phyloP scores from a whole-genome alignment of 2,888 invertebrate genomes.

The Sthenelais limicola region DNA sequence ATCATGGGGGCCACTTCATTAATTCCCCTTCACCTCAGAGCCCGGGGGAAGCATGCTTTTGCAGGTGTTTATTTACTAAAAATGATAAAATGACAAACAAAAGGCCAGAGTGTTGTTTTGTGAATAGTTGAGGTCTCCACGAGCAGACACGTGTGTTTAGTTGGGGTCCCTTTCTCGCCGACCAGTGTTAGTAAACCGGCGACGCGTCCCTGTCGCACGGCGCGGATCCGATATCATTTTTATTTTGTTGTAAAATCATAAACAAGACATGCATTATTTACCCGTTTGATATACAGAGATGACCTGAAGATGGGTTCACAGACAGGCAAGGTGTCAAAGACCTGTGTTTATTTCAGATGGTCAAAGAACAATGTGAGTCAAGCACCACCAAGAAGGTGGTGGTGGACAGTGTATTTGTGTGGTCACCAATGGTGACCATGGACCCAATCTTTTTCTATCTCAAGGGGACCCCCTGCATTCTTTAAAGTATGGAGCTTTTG shows the following conservation, averaged over 20 bases:
- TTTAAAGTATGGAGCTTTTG: too few species aligned
- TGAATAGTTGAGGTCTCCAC: too few species aligned
- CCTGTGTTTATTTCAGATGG: slow-evolving; percentile 18
- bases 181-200: slow-evolving; percentile 2
- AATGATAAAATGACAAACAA: too few species aligned
- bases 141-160: slow-evolving; percentile 22
- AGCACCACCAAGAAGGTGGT: neutral
- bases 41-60: too few species aligned
- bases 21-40: too few species aligned
- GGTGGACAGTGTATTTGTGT: neutral
- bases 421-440: too few species aligned
- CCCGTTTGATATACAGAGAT: slow-evolving; percentile 18
- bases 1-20: too few species aligned
- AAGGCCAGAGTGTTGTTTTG: too few species aligned
- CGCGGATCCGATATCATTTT: slow-evolving; percentile 21
- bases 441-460: too few species aligned
- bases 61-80: too few species aligned
- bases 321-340: neutral
- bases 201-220: neutral
- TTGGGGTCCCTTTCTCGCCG: neutral
- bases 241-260: slow-evolving; percentile 32
- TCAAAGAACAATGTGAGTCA: slow-evolving; percentile 33
- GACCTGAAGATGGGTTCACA: slow-evolving; percentile 34
- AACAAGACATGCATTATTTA: slow-evolving; percentile 26
- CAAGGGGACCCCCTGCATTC: too few species aligned